phyloP scores from a whole-genome alignment of 2,797 vertebrate species.

The Coendou prehensilis region DNA sequence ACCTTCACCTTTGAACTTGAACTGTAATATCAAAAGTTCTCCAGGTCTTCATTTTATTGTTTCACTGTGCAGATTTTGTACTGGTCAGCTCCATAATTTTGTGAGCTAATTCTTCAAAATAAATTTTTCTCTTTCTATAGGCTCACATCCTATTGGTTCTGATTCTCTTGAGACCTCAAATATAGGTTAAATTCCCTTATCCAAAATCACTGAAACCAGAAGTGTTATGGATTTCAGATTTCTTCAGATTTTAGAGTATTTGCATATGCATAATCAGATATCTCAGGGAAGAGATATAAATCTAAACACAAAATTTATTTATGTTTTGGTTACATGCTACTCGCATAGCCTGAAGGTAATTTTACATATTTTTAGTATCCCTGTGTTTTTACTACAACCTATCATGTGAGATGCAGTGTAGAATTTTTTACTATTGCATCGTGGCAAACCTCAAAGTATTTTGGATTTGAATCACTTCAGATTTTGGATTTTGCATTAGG shows the following conservation, averaged over 20 bases:
- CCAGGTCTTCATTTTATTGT: not conserved
- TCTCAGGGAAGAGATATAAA: not conserved
- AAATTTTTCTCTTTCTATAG: not conserved
- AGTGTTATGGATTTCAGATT: not conserved
- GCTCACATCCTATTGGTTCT: not conserved
- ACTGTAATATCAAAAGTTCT: not conserved
- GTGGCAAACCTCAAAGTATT: not conserved
- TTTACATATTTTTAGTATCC: not conserved
- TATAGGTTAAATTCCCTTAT: not conserved
- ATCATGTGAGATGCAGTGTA: not conserved
- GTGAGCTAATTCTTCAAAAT: conserved; percentile 36
- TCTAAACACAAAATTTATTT: not conserved
- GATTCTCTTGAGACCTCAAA: conserved; percentile 33
- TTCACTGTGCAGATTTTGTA: not conserved
- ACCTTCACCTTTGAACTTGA: not conserved
- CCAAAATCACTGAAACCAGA: not conserved
- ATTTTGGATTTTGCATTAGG: not conserved
- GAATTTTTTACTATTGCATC: not conserved
- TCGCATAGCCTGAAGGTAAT: not conserved
- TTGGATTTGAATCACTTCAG: not conserved
- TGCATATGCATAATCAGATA: not conserved
- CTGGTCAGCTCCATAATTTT: not conserved
- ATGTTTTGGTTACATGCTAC: not conserved
- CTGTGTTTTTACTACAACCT: not conserved
- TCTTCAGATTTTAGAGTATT: not conserved